These are phyloP conservation scores for Dascyllus trimaculatus DNA, from an alignment of 2,113 vertebrate species.

Conservation along the genomic window DNA sequence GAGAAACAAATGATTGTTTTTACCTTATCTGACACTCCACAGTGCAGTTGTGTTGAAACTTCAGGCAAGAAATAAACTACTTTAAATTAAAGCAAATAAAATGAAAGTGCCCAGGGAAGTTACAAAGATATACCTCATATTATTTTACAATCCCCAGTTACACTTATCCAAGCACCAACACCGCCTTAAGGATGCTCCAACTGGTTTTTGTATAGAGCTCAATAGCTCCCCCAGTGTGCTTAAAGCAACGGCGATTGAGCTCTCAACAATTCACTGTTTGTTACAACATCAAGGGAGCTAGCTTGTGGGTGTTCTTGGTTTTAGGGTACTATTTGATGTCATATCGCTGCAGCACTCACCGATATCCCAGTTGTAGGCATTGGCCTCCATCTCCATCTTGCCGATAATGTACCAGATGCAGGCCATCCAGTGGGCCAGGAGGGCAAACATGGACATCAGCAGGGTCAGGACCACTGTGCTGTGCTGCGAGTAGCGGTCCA, in stretches of 20 bases:
- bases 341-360: constrained; percentile 84
- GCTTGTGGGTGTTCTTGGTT: neutral
- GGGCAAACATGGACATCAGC: constrained; percentile 98
- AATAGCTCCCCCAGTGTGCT: neutral
- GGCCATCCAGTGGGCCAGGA: constrained; percentile 99
- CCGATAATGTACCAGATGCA: constrained; percentile 99
- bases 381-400: constrained; percentile 97
- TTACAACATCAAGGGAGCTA: constrained; percentile 9
- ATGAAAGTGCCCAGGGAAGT: neutral
- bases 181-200: neutral
- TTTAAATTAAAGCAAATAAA: neutral
- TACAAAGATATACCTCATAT: neutral
- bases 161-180: neutral
- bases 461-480: constrained; percentile 96
- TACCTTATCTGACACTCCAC: too few species aligned
- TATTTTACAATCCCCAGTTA: neutral
- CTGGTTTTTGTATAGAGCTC: constrained; percentile 2
- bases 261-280: neutral
- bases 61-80: too few species aligned
- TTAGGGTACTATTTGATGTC: neutral
- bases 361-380: constrained; percentile 94
- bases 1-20: too few species aligned
- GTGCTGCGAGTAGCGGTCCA: constrained; percentile 98
- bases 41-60: too few species aligned
- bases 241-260: neutral